Percentiles rank a stretch among this genome's conserved stretches.
Evolutionary conservation across 1,140 invertebrate genomes (phyloP).

Genomic region (Ceratosolen solmsi): DNA sequence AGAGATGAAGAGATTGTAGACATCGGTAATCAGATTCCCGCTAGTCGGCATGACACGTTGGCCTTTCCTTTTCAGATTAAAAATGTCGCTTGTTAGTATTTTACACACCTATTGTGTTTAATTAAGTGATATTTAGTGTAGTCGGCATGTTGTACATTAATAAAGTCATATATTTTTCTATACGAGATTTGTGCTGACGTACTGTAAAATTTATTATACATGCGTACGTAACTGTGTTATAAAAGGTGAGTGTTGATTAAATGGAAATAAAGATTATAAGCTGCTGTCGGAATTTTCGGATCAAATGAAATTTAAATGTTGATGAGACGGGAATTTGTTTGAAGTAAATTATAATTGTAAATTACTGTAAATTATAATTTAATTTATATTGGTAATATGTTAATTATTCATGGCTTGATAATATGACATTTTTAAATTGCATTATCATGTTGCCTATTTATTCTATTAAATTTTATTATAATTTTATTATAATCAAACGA

Average conservation of each 20-base stretch:
- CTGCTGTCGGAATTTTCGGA: not conserved
- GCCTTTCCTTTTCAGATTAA: slow-evolving; percentile 25
- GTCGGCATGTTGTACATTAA: slow-evolving; percentile 22
- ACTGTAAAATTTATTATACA: not conserved
- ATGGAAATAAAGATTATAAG: not conserved
- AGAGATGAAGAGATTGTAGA: slow-evolving; percentile 11
- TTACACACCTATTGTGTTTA: not conserved
- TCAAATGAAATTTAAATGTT: not conserved
- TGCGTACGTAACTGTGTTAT: not conserved
- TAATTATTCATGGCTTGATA: too few relatives aligned
- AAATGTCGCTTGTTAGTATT: slow-evolving; percentile 3
- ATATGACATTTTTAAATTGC: too few relatives aligned
- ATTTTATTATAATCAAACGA: too few relatives aligned
- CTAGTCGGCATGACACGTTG: slow-evolving; percentile 48
- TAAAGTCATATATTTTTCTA: not conserved
- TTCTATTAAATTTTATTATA: too few relatives aligned
- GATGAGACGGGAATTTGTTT: not conserved
- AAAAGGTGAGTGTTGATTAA: not conserved
- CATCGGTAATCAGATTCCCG: slow-evolving; percentile 26
- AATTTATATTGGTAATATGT: too few relatives aligned
- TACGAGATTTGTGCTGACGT: not conserved
- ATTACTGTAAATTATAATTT: too few relatives aligned
- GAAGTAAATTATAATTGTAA: too few relatives aligned
- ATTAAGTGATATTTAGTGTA: not conserved
- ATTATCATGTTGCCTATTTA: too few relatives aligned